Conservation (phyloP, 1,140 invertebrate species). For the Babylonia areolata region DNA sequence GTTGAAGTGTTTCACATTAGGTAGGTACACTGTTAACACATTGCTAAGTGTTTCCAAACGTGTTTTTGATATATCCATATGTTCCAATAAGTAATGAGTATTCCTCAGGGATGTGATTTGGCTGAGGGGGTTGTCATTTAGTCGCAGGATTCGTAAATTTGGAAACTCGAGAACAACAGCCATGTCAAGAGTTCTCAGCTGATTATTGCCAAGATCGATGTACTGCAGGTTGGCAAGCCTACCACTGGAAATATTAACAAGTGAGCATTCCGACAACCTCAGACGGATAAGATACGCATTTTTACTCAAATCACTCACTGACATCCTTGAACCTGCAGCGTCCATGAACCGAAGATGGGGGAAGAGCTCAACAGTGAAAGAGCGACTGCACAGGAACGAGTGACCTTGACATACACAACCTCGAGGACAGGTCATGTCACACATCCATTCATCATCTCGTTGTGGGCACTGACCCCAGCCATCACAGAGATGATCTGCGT, state of each 20-base stretch:
- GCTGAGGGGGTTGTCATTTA: not conserved
- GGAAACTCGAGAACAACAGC: not conserved
- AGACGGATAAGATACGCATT: not conserved
- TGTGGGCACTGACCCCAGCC: constrained; percentile 40
- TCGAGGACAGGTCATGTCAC: constrained; percentile 45
- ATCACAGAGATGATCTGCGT: no score
- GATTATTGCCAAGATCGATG: constrained; percentile 35
- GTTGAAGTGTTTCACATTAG: constrained; percentile 18
- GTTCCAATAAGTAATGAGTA: no score
- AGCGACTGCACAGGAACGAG: not conserved
- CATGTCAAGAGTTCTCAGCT: not conserved
- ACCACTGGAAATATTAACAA: not conserved
- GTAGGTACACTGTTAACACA: not conserved
- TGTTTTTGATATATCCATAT: no score
- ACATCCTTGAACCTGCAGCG: not conserved
- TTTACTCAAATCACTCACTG: not conserved
- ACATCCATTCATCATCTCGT: constrained; percentile 39
- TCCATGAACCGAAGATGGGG: not conserved
- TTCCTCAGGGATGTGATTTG: no score
- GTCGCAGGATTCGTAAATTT: constrained; percentile 23
- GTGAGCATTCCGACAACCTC: not conserved
- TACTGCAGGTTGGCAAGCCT: not conserved
- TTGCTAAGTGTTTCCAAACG: no score
- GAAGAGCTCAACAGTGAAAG: not conserved
- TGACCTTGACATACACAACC: constrained; percentile 30